Evolutionary conservation across 2,113 vertebrate species (phyloP).

Genomic region (Corvus cornix): DNA sequence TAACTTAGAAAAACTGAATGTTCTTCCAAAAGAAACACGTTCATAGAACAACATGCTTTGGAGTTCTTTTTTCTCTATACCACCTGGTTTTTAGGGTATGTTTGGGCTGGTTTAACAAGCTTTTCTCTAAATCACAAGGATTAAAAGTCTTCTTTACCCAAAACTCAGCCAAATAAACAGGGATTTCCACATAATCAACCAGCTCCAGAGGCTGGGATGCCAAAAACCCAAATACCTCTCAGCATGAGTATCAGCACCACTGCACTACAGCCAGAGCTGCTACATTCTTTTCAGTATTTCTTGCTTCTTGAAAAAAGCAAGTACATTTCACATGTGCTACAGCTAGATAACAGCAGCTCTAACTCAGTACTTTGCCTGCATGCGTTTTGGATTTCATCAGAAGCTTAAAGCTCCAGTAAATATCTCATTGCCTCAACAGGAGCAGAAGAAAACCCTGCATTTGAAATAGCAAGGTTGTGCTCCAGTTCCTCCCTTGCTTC

Average conservation of each 20-base stretch:
- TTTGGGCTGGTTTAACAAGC: not conserved
- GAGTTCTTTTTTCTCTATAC: not conserved
- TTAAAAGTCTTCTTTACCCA: slow-evolving; percentile 16
- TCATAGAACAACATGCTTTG: not conserved
- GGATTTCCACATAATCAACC: slow-evolving; percentile 6
- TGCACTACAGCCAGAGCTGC: not conserved
- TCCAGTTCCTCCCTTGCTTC: not conserved
- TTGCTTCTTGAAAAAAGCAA: slow-evolving; percentile 1
- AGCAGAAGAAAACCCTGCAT: not conserved
- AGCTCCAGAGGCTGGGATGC: not conserved
- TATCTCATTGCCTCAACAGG: not conserved
- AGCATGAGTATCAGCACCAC: not conserved
- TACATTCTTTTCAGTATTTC: not conserved
- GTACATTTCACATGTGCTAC: slow-evolving; percentile 25
- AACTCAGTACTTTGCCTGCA: not conserved
- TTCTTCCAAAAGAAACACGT: not conserved
- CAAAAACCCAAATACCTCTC: not conserved
- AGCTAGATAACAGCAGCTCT: slow-evolving; percentile 44
- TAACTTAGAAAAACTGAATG: not conserved
- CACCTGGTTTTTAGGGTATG: not conserved
- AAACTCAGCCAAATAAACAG: not conserved
- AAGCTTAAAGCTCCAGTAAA: slow-evolving; percentile 28
- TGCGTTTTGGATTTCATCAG: slow-evolving; percentile 6
- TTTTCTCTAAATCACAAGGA: not conserved
- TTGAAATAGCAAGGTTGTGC: not conserved